phyloP scores from a whole-genome alignment of 2,113 vertebrate genomes.

The Ivindomyrus marchei region DNA sequence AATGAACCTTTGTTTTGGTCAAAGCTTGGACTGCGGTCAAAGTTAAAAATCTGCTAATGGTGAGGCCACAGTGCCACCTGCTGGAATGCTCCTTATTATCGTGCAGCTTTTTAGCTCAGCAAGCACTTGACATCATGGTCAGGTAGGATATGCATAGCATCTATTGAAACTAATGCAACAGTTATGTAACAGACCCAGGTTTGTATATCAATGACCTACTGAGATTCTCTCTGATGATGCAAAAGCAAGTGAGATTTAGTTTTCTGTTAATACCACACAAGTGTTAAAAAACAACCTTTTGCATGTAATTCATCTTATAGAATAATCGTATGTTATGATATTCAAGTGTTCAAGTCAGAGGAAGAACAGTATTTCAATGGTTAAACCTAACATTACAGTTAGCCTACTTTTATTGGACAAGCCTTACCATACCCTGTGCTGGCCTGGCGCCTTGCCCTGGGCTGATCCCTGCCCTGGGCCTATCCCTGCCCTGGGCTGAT shows the following conservation, averaged over 20 bases:
- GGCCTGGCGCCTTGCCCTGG: too few relatives aligned
- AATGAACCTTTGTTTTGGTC: background rate
- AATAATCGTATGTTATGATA: background rate
- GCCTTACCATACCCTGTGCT: background rate
- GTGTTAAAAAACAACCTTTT: background rate
- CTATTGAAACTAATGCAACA: background rate
- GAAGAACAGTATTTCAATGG: background rate
- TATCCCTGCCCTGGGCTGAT: too few relatives aligned
- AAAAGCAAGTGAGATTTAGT: background rate
- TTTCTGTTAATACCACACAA: background rate
- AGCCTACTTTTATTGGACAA: background rate
- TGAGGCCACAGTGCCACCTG: background rate
- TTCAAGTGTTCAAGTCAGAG: background rate
- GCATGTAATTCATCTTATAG: background rate
- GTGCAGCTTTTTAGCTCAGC: background rate
- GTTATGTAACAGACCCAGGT: background rate
- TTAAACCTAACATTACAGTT: background rate
- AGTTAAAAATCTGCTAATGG: background rate
- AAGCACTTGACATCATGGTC: background rate
- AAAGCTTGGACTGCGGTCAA: background rate
- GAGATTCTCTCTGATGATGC: background rate
- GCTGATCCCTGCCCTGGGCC: too few relatives aligned
- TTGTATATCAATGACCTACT: background rate
- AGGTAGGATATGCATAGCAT: background rate
- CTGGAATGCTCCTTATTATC: background rate